These are phyloP conservation scores for Olivierus martensii DNA, from an alignment of 1,140 invertebrate species.

Conservation along the genomic window DNA sequence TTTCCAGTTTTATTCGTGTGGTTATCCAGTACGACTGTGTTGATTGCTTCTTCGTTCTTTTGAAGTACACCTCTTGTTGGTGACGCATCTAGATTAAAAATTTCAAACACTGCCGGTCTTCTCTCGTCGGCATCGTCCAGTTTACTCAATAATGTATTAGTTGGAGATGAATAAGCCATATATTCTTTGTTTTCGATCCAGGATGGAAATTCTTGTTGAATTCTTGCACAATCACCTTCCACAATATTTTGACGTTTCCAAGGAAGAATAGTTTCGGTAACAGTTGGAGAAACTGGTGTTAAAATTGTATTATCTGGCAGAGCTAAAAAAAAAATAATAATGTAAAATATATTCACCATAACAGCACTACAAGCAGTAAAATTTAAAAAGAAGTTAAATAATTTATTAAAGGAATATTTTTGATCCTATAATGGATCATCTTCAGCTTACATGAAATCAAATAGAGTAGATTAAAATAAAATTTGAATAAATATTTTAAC, in stretches of 20 bases:
- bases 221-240: slow-evolving; percentile 29
- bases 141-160: slow-evolving; percentile 65
- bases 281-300: slow-evolving; percentile 40
- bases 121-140: slow-evolving; percentile 1
- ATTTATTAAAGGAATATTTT: too few relatives aligned
- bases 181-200: slow-evolving; percentile 90
- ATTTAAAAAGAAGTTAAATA: too few relatives aligned
- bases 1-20: too few relatives aligned
- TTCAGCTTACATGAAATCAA: too few relatives aligned
- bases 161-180: slow-evolving; percentile 60
- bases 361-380: too few relatives aligned
- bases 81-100: neutral
- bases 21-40: too few relatives aligned
- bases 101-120: slow-evolving; percentile 7
- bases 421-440: too few relatives aligned
- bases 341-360: too few relatives aligned
- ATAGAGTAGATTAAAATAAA: too few relatives aligned
- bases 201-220: slow-evolving; percentile 75
- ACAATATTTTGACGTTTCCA: slow-evolving; percentile 50
- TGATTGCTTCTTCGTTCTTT: too few relatives aligned
- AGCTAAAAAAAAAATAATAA: neutral
- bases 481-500: too few relatives aligned
- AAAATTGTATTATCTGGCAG: neutral
- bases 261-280: slow-evolving; percentile 68
- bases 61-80: too few relatives aligned